Evolutionary conservation across 2,797 vertebrate genomes (phyloP).

Genomic region (Cuniculus paca): DNA sequence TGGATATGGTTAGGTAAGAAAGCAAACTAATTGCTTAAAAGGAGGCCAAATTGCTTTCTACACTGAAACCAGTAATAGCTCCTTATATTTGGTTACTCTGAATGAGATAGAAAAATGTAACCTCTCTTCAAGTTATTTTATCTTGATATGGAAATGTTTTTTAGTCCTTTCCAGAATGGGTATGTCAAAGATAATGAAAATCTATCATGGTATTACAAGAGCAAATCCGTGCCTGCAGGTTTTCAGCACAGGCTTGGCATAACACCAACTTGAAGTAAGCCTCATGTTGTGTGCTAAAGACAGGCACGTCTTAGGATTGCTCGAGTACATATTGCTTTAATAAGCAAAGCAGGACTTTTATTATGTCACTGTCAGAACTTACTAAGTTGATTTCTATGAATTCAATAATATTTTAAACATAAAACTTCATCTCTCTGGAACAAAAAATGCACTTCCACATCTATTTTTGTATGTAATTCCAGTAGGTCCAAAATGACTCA

Average conservation of each 20-base stretch:
- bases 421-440: neutral
- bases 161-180: conserved; percentile 60
- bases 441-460: neutral
- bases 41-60: conserved; percentile 54
- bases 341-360: conserved; percentile 57
- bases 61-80: conserved; percentile 26
- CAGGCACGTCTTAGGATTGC: conserved; percentile 32
- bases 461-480: neutral
- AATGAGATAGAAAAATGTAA: conserved; percentile 64
- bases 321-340: neutral
- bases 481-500: neutral
- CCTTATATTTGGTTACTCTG: conserved; percentile 54
- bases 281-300: conserved; percentile 35
- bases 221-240: conserved; percentile 32
- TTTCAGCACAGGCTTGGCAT: conserved; percentile 47
- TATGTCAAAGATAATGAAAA: conserved; percentile 66
- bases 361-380: conserved; percentile 31
- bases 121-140: conserved; percentile 53
- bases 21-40: neutral
- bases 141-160: conserved; percentile 54
- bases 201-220: conserved; percentile 46
- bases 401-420: conserved; percentile 61
- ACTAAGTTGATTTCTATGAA: conserved; percentile 55
- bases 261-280: conserved; percentile 57
- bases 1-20: conserved; percentile 93